These are phyloP conservation scores for Bibio marci DNA, from an alignment of 2,888 invertebrate genomes.

Conservation along the genomic window DNA sequence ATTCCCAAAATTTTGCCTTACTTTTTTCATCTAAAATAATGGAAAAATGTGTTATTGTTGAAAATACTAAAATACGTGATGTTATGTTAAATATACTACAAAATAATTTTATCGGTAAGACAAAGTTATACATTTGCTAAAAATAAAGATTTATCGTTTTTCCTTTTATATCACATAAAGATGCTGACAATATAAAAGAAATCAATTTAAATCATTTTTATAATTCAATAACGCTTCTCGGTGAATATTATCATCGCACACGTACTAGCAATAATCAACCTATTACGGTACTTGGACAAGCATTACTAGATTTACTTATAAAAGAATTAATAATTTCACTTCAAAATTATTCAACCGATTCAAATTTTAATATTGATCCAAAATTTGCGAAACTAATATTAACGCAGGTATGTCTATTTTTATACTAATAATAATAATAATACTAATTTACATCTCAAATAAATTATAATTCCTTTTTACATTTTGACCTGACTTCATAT, in stretches of 20 bases:
- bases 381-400: conserved; percentile 26
- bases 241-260: conserved; percentile 28
- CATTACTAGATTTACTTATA: conserved; percentile 21
- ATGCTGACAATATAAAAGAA: conserved; percentile 20
- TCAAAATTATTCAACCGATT: conserved; percentile 11
- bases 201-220: conserved; percentile 24
- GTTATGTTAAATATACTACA: conserved; percentile 27
- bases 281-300: conserved; percentile 24
- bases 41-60: conserved; percentile 25
- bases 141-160: background rate
- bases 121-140: background rate
- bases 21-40: conserved; percentile 27
- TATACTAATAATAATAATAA: background rate
- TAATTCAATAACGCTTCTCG: conserved; percentile 27
- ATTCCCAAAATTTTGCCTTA: conserved; percentile 26
- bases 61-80: conserved; percentile 25
- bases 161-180: background rate
- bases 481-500: no score
- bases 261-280: conserved; percentile 23
- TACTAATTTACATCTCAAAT: background rate
- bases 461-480: no score
- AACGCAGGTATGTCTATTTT: conserved; percentile 18
- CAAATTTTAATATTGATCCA: conserved; percentile 11
- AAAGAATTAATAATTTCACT: conserved; percentile 18
- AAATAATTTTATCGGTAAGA: conserved; percentile 21